Evolutionary conservation across 2,888 invertebrate genomes (phyloP), one percentile per base, ranked within the genome.

Genomic region (Rugalucina vietnamica): DNA sequence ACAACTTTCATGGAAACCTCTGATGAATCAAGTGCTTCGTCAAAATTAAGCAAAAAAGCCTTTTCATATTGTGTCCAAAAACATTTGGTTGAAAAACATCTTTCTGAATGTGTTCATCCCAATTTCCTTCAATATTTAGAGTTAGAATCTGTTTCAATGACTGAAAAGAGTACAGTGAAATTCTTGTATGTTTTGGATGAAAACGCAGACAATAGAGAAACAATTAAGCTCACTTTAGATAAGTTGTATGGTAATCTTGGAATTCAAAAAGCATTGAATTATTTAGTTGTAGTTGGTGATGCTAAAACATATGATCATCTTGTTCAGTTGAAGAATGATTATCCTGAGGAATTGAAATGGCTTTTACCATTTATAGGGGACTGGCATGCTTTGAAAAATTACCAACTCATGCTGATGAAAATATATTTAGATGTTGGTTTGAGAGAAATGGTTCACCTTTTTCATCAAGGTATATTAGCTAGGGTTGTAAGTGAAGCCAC

Each of bases 121-220:
- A 60, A 24, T 60, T 29, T 60, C 24, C 8, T 29, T 18, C 60
- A 60, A 32, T 18, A 60, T 60, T 32, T 60, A 5, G 60, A 60
- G 29, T 60, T 60, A 5, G 27, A 60, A 29, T 60, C 60, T 5
- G 24, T 29, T 54, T 54, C 54, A 54, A n/a, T 18, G n/a, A 54
- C 4, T 4, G 54, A 54, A 60, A 27, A 21, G n/a, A 54, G 54
- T 54, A 12, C 4, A n/a, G n/a, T 54, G 4, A 54, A 54, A 4
- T 54, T 54, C 21, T n/a, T 54, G n/a, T 54, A 54, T 54, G 54
- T 54, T 54, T n/a, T 54, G 54, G 54, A 54, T n/a, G 54, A 54
- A 54, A 54, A 54, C n/a, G 54, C 54, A 14, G 54, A 54, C 18
- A 43, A 43, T 43, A 43, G 43, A 60, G 60, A 60, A 60, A 60